Percentiles rank a stretch among this genome's conserved stretches.
Evolutionary conservation across 2,888 invertebrate genomes (phyloP).

Genomic region (Buathra laborator): DNA sequence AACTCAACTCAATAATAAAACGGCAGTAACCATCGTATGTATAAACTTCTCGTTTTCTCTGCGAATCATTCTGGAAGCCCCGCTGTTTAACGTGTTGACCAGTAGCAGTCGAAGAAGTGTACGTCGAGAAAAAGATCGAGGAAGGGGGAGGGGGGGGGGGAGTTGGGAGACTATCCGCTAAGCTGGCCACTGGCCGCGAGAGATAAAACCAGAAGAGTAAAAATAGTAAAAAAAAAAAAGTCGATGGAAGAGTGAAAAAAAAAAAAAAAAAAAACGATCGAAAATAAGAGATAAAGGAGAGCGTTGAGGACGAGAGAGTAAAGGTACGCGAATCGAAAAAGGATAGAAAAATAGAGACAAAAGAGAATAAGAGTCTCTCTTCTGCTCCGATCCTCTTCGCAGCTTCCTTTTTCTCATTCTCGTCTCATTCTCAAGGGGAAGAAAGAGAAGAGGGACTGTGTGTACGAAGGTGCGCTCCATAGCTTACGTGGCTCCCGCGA

Average conservation of each 20-base stretch:
- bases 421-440: slow-evolving; percentile 29
- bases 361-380: slow-evolving; percentile 35
- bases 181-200: slow-evolving; percentile 60
- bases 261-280: slow-evolving; percentile 40
- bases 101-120: slow-evolving; percentile 60
- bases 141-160: slow-evolving; percentile 10
- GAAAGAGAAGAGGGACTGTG: background rate
- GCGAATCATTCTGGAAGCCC: slow-evolving; percentile 60
- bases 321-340: slow-evolving; percentile 49
- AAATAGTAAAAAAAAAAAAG: slow-evolving; percentile 46
- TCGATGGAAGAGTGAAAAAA: slow-evolving; percentile 49
- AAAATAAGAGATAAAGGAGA: too few species aligned
- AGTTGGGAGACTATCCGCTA: slow-evolving; percentile 32
- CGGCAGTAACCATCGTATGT: background rate
- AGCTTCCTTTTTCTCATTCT: slow-evolving; percentile 48
- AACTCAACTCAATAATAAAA: slow-evolving; percentile 7
- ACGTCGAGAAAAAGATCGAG: background rate
- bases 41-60: slow-evolving; percentile 47
- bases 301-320: background rate
- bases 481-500: slow-evolving; percentile 18
- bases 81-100: slow-evolving; percentile 70
- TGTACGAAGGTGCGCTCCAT: slow-evolving; percentile 13
- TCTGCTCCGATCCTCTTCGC: slow-evolving; percentile 44
- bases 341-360: slow-evolving; percentile 39
- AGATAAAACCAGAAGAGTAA: slow-evolving; percentile 44